Evolutionary conservation across 1,140 invertebrate species (phyloP).

Genomic region (Campoletis sonorensis): DNA sequence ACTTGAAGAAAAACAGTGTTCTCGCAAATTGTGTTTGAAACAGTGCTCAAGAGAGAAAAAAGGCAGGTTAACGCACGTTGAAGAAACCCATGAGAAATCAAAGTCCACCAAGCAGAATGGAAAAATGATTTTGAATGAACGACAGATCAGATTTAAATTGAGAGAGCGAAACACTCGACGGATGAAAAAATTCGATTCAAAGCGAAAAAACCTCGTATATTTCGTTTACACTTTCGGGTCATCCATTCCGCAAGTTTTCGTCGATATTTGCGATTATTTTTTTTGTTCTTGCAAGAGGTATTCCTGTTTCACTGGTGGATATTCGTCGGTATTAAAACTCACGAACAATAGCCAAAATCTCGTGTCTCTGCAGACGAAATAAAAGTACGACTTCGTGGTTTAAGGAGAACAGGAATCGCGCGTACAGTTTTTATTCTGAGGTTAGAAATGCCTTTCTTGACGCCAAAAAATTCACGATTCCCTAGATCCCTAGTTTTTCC

Average conservation of each 20-base stretch:
- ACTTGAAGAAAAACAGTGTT: slow-evolving; percentile 4
- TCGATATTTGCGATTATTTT: neutral
- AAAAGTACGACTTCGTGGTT: neutral
- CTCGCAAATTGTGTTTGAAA: no score
- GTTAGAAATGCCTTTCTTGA: no score
- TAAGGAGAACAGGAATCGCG: neutral
- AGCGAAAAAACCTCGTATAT: neutral
- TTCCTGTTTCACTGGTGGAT: neutral
- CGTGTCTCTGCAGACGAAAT: neutral
- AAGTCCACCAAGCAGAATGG: no score
- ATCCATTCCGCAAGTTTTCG: neutral
- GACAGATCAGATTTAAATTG: neutral
- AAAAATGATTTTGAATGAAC: no score
- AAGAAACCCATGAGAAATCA: no score
- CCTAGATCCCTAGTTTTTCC: no score
- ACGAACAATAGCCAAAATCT: neutral
- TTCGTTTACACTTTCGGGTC: neutral
- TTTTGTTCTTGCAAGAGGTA: no score
- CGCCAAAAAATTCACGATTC: no score
- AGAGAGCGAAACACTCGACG: neutral
- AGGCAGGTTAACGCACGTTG: no score
- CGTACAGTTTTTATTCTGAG: no score
- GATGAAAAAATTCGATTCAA: neutral
- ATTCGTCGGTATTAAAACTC: neutral
- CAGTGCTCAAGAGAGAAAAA: no score